Conservation (phyloP, 2,888 invertebrate genomes). For the Arrhopalites spinosus region DNA sequence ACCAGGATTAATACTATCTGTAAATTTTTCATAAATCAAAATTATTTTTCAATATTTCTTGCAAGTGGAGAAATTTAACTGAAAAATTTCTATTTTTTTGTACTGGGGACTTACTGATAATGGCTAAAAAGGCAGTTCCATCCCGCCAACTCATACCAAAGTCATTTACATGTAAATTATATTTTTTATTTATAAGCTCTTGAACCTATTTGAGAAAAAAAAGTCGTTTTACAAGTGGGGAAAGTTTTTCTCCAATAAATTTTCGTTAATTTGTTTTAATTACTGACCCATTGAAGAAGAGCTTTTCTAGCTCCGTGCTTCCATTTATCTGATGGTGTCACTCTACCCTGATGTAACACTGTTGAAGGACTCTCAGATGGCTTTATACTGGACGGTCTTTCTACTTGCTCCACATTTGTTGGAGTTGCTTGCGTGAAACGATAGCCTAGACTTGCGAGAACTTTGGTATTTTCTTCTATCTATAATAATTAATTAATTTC, state of each 20-base stretch:
- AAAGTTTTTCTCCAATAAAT: too few relatives aligned
- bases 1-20: constrained; percentile 90
- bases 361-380: constrained; percentile 51
- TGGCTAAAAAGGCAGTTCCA: constrained; percentile 91
- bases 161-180: constrained; percentile 26
- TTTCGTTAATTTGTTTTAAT: too few relatives aligned
- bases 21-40: too few relatives aligned
- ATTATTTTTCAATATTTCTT: too few relatives aligned
- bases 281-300: constrained; percentile 89
- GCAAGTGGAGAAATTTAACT: too few relatives aligned
- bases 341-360: constrained; percentile 48
- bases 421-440: constrained; percentile 48
- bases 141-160: constrained; percentile 96
- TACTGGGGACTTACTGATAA: too few relatives aligned
- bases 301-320: constrained; percentile 90
- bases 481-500: constrained; percentile 58
- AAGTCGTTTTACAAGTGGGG: too few relatives aligned
- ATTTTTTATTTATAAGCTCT: constrained; percentile 74
- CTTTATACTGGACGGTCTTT: constrained; percentile 38
- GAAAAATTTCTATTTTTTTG: too few relatives aligned
- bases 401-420: constrained; percentile 39
- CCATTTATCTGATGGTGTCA: constrained; percentile 68
- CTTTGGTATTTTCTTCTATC: constrained; percentile 94
- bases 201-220: too few relatives aligned
- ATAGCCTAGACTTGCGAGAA: constrained; percentile 62